A percentile compares a stretch with the other conserved stretches of the same genome.
phyloP scores from a whole-genome alignment of 37 sponge, comb jelly and placozoan species.

The Theonella swinhoei region DNA sequence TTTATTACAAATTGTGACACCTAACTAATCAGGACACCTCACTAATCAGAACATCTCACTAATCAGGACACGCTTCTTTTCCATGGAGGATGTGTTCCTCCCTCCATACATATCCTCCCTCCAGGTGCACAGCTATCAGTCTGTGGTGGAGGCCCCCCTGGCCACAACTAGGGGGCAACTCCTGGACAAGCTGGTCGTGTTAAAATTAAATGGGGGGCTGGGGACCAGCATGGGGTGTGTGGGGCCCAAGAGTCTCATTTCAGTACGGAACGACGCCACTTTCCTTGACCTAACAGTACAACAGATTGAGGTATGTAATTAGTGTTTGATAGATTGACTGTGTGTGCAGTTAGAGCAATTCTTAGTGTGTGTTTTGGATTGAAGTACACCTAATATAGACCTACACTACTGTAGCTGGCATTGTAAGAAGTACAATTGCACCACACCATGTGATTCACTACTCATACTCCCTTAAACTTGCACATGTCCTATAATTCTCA shows the following conservation, averaged over 20 bases:
- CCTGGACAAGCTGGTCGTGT: slow-evolving; percentile 91
- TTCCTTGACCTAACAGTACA: slow-evolving; percentile 92
- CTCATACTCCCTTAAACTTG: too few species aligned
- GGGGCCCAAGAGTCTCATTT: slow-evolving; percentile 95
- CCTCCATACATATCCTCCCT: too few species aligned
- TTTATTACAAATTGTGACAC: too few species aligned
- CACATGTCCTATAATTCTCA: too few species aligned
- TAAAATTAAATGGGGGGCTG: slow-evolving; percentile 97
- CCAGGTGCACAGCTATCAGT: slow-evolving; percentile 31
- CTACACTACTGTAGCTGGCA: neutral
- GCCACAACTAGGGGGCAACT: slow-evolving; percentile 33
- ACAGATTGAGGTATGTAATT: slow-evolving; percentile 88
- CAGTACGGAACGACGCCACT: slow-evolving; percentile 86
- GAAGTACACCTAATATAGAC: too few species aligned
- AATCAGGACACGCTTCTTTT: neutral
- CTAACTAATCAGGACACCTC: too few species aligned
- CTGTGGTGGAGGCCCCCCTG: slow-evolving; percentile 6
- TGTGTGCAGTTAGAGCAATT: too few species aligned
- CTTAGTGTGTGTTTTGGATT: too few species aligned
- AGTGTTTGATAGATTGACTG: too few species aligned
- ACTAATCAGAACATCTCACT: too few species aligned
- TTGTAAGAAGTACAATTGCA: neutral
- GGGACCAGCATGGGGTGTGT: slow-evolving; percentile 96
- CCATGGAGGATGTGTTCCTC: too few species aligned
- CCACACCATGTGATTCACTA: neutral